Base-by-base conservation (phyloP, 2,113 vertebrate genomes). In the Podiceps cristatus region DNA sequence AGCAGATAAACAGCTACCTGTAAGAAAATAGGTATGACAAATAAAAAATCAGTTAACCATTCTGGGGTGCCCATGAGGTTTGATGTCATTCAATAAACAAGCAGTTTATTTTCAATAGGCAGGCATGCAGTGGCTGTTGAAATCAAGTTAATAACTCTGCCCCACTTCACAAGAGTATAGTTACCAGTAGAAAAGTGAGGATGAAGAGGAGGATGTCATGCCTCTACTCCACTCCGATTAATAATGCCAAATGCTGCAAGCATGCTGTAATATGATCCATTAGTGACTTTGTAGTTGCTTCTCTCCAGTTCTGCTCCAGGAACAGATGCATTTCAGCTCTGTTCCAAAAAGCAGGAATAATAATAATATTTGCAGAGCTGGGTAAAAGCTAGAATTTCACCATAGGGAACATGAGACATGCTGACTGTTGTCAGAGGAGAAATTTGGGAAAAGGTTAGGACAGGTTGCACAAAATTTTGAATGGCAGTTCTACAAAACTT, bases 321-420 rank as follows among this genome's bases (percentile, higher is more conserved):
- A 96, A 93, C 63, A 95, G 86, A 62, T 82, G 29, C 18, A 49
- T 86, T 95, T 92, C 40, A 77, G 44, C 88, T 96, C 55, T 84
- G 22, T 77, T 95, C 52, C 64, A 86, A 84, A 88, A 89, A 94
- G 12, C 35, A 78, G 53, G 20, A 87, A 74, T 28, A 90, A 77
- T 55, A 64, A 74, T 52, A 83, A 44, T 73, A 56, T 84, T 86
- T 80, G 18, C 23, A 80, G 76, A 67, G 49, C 31, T 91, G 29
- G 4, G 16, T 56, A 42, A 78, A 95, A 91, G 52, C 29, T 92
- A 78, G 47, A 93, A 60, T 86, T 92, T 95, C 68, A 64, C 42
- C 35, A 22, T 37, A 60, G 7, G n/a, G 40, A 91, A 11, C 16
- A 11, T 60, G 24, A 47, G n/a, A 27, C 14, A 86, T 95, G 7